Conservation (phyloP, 1,140 invertebrate genomes). For the Pemphigus obesinymphae region DNA sequence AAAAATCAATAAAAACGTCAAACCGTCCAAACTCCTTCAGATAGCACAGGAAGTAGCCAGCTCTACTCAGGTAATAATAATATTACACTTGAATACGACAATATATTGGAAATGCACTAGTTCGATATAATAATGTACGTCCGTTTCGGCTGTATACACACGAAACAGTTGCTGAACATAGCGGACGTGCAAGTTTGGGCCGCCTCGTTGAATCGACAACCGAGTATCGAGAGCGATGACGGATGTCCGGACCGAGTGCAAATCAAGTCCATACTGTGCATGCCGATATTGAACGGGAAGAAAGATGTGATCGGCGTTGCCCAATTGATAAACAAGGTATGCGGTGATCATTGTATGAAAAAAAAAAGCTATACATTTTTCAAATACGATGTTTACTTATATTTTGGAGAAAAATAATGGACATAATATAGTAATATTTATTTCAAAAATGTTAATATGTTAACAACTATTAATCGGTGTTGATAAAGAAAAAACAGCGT, state of each 20-base stretch:
- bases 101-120: too few relatives aligned
- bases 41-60: slow-evolving; percentile 77
- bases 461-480: too few relatives aligned
- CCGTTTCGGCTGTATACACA: not conserved
- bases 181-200: slow-evolving; percentile 70
- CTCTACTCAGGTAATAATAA: slow-evolving; percentile 65
- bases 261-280: slow-evolving; percentile 74
- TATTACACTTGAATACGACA: too few relatives aligned
- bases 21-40: slow-evolving; percentile 36
- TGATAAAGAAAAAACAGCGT: too few relatives aligned
- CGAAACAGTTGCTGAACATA: slow-evolving; percentile 59
- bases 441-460: too few relatives aligned
- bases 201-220: slow-evolving; percentile 49
- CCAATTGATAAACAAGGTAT: slow-evolving; percentile 88
- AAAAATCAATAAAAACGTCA: slow-evolving; percentile 32
- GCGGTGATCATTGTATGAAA: too few relatives aligned
- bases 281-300: slow-evolving; percentile 87
- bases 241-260: slow-evolving; percentile 53
- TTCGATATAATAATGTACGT: too few relatives aligned
- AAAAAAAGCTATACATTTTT: too few relatives aligned
- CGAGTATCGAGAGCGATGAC: slow-evolving; percentile 5
- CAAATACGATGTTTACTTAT: too few relatives aligned
- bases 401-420: too few relatives aligned
- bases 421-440: too few relatives aligned
- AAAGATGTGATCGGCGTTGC: slow-evolving; percentile 85